A percentile compares a stretch with the other conserved stretches of the same genome.
phyloP scores from a whole-genome alignment of 2,888 invertebrate species.

The Pantelozetes paolii region DNA sequence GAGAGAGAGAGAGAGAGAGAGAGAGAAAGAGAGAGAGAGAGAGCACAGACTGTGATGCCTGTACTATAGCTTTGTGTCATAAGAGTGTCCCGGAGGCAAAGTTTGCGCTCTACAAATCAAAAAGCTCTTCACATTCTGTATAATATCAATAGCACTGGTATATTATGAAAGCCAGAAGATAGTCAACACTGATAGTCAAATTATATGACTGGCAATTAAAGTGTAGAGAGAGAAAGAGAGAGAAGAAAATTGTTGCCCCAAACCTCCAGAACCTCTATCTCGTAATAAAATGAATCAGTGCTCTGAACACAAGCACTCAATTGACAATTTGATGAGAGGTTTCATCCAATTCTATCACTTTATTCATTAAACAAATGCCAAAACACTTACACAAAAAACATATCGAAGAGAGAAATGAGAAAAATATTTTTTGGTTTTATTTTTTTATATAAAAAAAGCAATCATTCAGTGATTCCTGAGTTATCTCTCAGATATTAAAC shows the following conservation, averaged over 20 bases:
- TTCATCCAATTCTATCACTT: neutral
- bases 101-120: slow-evolving; percentile 29
- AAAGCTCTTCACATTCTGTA: neutral
- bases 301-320: neutral
- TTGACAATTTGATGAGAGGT: slow-evolving; percentile 25
- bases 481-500: neutral
- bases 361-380: neutral
- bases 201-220: slow-evolving; percentile 28
- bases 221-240: no score
- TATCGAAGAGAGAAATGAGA: neutral
- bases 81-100: slow-evolving; percentile 3
- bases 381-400: neutral
- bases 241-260: neutral
- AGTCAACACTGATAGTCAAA: slow-evolving; percentile 15
- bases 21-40: no score
- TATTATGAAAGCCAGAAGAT: slow-evolving; percentile 1
- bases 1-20: no score
- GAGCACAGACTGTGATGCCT: neutral
- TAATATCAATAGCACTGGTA: neutral
- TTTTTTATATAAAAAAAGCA: neutral
- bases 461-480: neutral
- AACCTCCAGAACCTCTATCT: neutral
- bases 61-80: neutral
- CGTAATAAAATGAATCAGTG: slow-evolving; percentile 6
- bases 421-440: neutral